These are phyloP conservation scores for Corythornis cristatus DNA, from an alignment of 2,113 vertebrate species.

Conservation along the genomic window DNA sequence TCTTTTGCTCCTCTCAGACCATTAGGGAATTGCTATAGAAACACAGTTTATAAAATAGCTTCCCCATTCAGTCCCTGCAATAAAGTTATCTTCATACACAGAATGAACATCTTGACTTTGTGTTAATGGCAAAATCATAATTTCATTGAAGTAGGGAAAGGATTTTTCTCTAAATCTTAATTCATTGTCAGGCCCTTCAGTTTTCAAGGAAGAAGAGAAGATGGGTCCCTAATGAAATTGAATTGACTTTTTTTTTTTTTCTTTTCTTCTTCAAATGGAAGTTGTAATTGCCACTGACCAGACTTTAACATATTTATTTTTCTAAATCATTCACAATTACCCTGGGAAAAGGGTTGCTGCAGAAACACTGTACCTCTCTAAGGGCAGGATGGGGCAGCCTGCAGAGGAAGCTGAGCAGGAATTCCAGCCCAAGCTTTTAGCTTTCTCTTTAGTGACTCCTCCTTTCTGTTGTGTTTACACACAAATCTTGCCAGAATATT, in stretches of 20 bases:
- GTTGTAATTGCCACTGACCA: neutral
- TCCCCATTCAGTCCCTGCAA: neutral
- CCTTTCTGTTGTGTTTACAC: neutral
- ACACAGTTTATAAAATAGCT: constrained; percentile 4
- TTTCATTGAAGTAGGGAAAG: constrained; percentile 10
- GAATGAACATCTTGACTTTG: constrained; percentile 13
- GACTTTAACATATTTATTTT: neutral
- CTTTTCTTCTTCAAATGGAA: neutral
- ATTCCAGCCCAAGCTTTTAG: neutral
- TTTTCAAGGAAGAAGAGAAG: constrained; percentile 10
- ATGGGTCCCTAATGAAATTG: neutral
- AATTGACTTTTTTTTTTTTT: neutral
- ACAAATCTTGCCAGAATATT: neutral
- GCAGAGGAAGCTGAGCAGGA: neutral
- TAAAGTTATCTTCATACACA: constrained; percentile 31
- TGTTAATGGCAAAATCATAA: constrained; percentile 34
- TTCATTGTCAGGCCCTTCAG: neutral
- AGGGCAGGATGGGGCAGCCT: neutral
- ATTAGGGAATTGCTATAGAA: constrained; percentile 26
- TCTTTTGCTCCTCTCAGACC: neutral
- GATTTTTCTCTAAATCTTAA: constrained; percentile 40
- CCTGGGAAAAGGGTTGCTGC: neutral
- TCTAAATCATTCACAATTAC: neutral
- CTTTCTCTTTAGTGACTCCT: neutral
- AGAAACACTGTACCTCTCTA: neutral